A percentile compares a stretch with the other conserved stretches of the same genome.
Conservation (phyloP, 2,888 invertebrate genomes). For the Ophonus ardosiacus region DNA sequence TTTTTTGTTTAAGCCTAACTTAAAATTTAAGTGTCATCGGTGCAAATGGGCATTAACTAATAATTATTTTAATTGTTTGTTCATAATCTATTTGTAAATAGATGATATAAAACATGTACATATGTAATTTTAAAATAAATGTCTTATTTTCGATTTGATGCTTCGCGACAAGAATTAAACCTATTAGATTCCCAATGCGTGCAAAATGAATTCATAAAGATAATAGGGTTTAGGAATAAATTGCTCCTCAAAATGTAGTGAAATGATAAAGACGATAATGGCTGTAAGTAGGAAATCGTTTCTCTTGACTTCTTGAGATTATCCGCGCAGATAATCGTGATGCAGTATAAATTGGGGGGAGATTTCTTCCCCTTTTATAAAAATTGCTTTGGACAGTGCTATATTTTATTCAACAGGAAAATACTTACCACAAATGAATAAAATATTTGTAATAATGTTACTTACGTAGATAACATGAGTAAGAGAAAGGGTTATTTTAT, state of each 20-base stretch:
- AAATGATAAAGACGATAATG: conserved; percentile 1
- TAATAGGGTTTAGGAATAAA: not conserved
- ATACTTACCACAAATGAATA: not conserved
- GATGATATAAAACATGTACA: too few relatives aligned
- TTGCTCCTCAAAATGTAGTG: not conserved
- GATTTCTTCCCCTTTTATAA: not conserved
- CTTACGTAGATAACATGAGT: not conserved
- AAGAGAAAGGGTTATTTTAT: not conserved
- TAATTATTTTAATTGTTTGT: too few relatives aligned
- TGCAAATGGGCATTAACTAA: too few relatives aligned
- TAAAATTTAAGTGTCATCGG: too few relatives aligned
- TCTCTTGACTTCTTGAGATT: not conserved
- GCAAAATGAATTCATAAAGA: not conserved
- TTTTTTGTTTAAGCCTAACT: too few relatives aligned
- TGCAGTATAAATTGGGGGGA: not conserved
- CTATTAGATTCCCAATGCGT: not conserved
- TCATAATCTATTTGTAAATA: too few relatives aligned
- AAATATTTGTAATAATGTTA: not conserved
- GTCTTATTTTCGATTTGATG: not conserved
- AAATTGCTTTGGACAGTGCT: not conserved
- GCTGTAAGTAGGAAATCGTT: conserved; percentile 1
- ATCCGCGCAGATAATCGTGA: not conserved
- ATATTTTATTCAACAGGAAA: not conserved
- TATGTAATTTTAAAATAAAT: not conserved
- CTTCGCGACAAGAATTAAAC: not conserved